These are phyloP conservation scores for Athalia circularis DNA, from an alignment of 2,888 invertebrate genomes.

Conservation along the genomic window DNA sequence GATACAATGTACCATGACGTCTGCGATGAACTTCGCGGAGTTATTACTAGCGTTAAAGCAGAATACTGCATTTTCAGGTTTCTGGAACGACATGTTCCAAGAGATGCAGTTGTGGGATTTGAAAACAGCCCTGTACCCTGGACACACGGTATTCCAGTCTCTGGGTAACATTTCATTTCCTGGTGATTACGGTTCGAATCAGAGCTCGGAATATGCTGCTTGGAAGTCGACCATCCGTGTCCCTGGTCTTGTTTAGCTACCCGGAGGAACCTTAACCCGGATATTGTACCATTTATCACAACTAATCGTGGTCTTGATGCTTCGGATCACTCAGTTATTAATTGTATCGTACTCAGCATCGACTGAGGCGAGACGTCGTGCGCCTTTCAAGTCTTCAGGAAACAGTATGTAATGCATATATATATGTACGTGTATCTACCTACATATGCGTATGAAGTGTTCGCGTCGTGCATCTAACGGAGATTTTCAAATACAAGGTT, in stretches of 20 bases:
- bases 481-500: slow-evolving; percentile 11
- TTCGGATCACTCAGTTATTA: slow-evolving; percentile 38
- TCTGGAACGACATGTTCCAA: neutral
- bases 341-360: slow-evolving; percentile 3
- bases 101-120: neutral
- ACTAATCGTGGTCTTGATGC: slow-evolving; percentile 34
- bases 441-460: too few species aligned
- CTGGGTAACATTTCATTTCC: slow-evolving; percentile 9
- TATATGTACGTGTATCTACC: too few species aligned
- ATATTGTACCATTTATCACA: slow-evolving; percentile 33
- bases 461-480: neutral
- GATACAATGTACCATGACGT: neutral
- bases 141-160: neutral
- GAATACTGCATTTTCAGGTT: neutral
- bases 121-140: neutral
- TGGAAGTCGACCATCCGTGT: neutral
- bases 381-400: slow-evolving; percentile 21
- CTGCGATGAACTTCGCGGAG: neutral
- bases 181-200: slow-evolving; percentile 15
- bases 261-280: slow-evolving; percentile 20
- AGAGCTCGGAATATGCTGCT: neutral
- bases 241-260: slow-evolving; percentile 37
- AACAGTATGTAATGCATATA: neutral
- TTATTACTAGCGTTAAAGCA: neutral
- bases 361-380: neutral